Percentiles rank a stretch among this genome's conserved stretches.
These are phyloP conservation scores for Lasioglossum vierecki DNA, from an alignment of 2,888 invertebrate genomes.

Conservation along the genomic window DNA sequence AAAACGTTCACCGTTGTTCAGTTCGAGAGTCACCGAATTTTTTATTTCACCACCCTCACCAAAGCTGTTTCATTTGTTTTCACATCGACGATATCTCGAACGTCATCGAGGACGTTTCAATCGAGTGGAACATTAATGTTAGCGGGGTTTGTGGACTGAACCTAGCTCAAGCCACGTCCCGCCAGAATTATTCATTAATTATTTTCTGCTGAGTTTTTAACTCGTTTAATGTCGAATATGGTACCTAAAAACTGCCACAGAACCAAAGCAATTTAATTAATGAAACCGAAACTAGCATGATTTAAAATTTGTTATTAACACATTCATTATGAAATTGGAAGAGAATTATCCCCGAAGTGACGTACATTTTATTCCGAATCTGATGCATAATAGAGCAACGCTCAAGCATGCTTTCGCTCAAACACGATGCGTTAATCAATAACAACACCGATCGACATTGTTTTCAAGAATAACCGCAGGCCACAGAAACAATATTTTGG, in stretches of 20 bases:
- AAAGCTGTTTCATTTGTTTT: neutral
- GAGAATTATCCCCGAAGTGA: neutral
- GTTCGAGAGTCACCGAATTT: constrained; percentile 11
- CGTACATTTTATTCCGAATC: neutral
- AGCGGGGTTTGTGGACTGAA: neutral
- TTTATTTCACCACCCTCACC: constrained; percentile 7
- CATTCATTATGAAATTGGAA: neutral
- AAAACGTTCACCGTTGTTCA: neutral
- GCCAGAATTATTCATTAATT: neutral
- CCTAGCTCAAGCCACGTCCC: neutral
- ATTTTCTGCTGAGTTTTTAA: too few species aligned
- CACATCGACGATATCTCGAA: neutral
- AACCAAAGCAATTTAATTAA: too few species aligned
- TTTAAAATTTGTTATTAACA: too few species aligned
- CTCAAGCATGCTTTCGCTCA: neutral
- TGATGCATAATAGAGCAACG: neutral
- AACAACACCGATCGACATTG: neutral
- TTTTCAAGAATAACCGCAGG: neutral
- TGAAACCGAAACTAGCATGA: too few species aligned
- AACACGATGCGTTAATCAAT: neutral
- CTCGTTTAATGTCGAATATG: too few species aligned
- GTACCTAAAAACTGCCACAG: too few species aligned
- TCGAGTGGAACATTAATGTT: neutral
- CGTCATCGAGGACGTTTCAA: neutral
- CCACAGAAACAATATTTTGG: neutral